These are phyloP conservation scores for Pristionchus mayeri DNA, from an alignment of 2,888 invertebrate species.

Conservation along the genomic window DNA sequence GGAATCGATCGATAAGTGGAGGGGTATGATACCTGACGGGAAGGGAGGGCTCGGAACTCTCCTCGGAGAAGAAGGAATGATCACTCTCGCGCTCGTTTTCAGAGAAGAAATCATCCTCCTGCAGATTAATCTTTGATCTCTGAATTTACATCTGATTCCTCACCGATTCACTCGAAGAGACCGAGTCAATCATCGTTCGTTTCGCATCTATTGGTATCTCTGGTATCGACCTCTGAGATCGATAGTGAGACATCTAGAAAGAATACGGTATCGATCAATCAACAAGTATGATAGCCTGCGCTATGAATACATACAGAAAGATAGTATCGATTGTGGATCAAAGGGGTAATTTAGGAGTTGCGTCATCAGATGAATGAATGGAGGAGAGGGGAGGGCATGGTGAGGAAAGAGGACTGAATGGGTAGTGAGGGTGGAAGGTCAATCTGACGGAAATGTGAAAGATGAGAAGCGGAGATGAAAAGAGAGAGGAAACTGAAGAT, in stretches of 20 bases:
- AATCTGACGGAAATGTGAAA: constrained; percentile 29
- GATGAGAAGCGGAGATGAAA: background rate
- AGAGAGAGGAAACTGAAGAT: background rate
- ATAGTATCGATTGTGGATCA: constrained; percentile 17
- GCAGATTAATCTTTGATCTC: background rate
- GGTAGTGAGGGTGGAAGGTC: background rate
- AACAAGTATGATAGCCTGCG: background rate
- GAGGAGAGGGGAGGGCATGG: background rate
- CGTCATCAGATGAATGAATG: background rate
- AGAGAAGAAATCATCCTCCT: constrained; percentile 24
- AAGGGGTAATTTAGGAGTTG: constrained; percentile 11
- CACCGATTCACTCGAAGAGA: constrained; percentile 7
- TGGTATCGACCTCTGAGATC: background rate
- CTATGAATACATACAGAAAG: background rate
- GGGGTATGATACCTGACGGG: constrained; percentile 7
- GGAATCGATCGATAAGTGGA: background rate
- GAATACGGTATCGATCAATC: background rate
- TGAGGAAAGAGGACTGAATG: background rate
- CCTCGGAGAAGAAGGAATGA: constrained; percentile 25
- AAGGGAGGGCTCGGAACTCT: constrained; percentile 34
- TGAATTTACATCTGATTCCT: background rate
- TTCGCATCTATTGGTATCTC: constrained; percentile 1
- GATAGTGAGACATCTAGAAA: constrained; percentile 27
- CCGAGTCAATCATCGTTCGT: background rate
- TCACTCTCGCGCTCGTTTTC: background rate